Conservation (phyloP, 2,113 vertebrate genomes). For the Caloenas nicobarica region DNA sequence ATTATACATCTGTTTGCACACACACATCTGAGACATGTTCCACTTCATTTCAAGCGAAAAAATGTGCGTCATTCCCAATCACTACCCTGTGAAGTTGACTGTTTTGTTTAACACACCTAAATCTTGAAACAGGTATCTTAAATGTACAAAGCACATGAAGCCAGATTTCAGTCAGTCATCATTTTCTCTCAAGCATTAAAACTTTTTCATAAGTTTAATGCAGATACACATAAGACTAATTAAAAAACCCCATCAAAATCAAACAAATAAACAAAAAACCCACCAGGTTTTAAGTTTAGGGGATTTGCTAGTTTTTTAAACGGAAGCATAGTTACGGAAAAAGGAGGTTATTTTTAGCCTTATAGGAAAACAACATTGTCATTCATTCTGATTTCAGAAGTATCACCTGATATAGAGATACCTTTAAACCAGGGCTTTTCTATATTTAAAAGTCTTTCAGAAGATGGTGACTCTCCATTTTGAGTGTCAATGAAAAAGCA, state of each 20-base stretch:
- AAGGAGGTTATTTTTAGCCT: neutral
- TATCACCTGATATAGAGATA: neutral
- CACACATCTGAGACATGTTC: neutral
- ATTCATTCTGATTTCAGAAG: neutral
- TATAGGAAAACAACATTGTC: neutral
- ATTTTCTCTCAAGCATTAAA: neutral
- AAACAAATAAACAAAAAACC: neutral
- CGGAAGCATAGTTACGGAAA: neutral
- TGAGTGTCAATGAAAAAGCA: neutral
- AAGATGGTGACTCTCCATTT: neutral
- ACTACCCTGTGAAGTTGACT: neutral
- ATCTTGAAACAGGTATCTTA: neutral
- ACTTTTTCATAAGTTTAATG: neutral
- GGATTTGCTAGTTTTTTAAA: neutral
- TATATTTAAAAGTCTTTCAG: neutral
- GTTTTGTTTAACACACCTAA: neutral
- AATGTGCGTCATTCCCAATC: accelerated
- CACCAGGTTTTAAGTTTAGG: neutral
- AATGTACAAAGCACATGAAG: neutral
- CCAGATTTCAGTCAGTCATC: neutral
- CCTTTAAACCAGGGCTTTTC: neutral
- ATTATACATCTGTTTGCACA: neutral
- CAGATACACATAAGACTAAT: neutral
- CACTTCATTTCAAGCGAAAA: neutral
- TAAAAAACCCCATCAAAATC: no score